phyloP scores from a whole-genome alignment of 1,140 invertebrate species.

The Listronotus bonariensis region DNA sequence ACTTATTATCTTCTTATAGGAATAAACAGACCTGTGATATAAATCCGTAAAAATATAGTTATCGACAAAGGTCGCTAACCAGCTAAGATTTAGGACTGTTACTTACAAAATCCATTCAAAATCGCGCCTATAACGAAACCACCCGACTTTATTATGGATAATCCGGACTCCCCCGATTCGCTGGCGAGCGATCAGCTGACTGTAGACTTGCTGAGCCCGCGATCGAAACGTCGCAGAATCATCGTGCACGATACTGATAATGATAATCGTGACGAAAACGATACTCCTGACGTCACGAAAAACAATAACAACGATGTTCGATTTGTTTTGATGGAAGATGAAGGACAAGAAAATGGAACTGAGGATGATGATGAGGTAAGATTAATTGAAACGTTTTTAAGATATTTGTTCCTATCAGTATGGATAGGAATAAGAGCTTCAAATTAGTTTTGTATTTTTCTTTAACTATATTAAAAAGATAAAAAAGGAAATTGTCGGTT shows the following conservation, averaged over 20 bases:
- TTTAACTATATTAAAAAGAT: too few relatives aligned
- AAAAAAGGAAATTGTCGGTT: too few relatives aligned
- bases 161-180: constrained; percentile 54
- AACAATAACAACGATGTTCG: constrained; percentile 63
- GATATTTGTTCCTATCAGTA: too few relatives aligned
- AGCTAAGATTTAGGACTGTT: neutral
- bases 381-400: too few relatives aligned
- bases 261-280: constrained; percentile 37
- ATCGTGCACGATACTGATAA: constrained; percentile 40
- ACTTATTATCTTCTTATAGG: too few relatives aligned
- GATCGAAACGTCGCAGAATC: constrained; percentile 45
- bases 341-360: constrained; percentile 56
- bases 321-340: constrained; percentile 62
- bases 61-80: neutral
- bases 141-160: constrained; percentile 42
- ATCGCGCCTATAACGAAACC: neutral
- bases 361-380: constrained; percentile 61
- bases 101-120: too few relatives aligned
- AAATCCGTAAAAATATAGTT: too few relatives aligned
- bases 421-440: too few relatives aligned
- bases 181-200: constrained; percentile 52
- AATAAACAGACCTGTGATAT: too few relatives aligned
- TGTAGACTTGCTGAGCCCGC: constrained; percentile 49
- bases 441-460: neutral
- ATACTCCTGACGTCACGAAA: constrained; percentile 55